Evolutionary conservation across 2,797 vertebrate species (phyloP).

Genomic region (Toxotes lorentzi): DNA sequence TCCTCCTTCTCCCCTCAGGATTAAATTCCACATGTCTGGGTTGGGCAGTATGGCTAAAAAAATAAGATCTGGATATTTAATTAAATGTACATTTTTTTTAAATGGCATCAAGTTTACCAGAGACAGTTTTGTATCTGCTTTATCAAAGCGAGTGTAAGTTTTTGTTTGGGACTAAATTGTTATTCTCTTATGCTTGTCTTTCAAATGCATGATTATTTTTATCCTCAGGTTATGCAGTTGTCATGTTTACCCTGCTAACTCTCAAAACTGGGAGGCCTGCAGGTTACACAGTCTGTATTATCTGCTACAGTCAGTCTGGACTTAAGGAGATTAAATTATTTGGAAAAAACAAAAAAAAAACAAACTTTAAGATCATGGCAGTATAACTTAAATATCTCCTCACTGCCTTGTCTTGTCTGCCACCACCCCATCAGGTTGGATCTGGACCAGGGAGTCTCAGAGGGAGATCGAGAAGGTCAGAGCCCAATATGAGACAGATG

Average conservation of each 20-base stretch:
- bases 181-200: not conserved
- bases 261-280: not conserved
- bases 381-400: not conserved
- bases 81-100: not conserved
- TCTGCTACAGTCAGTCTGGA: not conserved
- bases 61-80: not conserved
- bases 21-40: no score
- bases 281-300: no score
- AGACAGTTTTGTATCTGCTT: not conserved
- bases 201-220: not conserved
- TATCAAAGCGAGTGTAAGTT: not conserved
- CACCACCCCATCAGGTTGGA: slow-evolving; percentile 88
- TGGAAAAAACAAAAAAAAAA: not conserved
- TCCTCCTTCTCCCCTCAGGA: not conserved
- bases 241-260: not conserved
- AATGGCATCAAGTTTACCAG: not conserved
- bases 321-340: not conserved
- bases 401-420: not conserved
- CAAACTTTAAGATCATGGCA: not conserved
- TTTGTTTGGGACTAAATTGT: not conserved
- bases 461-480: slow-evolving; percentile 91
- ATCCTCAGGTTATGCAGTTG: not conserved
- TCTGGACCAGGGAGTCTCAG: slow-evolving; percentile 95
- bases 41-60: not conserved
- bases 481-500: slow-evolving; percentile 83